Evolutionary conservation across 2,888 invertebrate species (phyloP).

Genomic region (Apodemia duryi): DNA sequence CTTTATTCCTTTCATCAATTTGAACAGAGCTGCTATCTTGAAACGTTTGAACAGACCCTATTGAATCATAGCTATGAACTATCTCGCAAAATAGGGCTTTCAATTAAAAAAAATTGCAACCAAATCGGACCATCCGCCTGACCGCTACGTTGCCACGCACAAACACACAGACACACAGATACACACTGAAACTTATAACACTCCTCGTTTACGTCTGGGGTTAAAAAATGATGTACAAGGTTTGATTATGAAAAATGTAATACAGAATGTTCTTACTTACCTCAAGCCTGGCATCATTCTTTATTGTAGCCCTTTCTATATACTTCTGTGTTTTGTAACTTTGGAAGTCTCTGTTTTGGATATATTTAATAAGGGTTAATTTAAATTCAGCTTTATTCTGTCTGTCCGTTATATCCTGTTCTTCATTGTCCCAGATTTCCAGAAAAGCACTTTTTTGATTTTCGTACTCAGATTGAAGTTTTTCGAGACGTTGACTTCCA

Average conservation of each 20-base stretch:
- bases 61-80: no score
- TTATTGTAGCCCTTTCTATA: conserved; percentile 51
- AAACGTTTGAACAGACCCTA: no score
- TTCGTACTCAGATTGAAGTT: conserved; percentile 76
- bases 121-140: no score
- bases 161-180: no score
- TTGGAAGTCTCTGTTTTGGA: conserved; percentile 69
- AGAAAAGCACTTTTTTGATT: conserved; percentile 75
- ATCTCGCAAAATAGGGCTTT: no score
- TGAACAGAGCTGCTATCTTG: no score
- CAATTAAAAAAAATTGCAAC: no score
- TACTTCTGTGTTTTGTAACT: conserved; percentile 47
- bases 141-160: no score
- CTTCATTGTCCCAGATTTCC: conserved; percentile 76
- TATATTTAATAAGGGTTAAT: conserved; percentile 78
- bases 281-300: conserved; percentile 65
- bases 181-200: no score
- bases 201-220: no score
- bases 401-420: conserved; percentile 66
- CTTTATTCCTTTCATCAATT: no score
- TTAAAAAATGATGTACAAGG: no score
- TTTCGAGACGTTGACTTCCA: conserved; percentile 76
- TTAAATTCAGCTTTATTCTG: conserved; percentile 78
- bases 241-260: background rate
- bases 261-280: conserved; percentile 37